Conservation (phyloP, 2,113 vertebrate genomes). For the Diphyllodes magnificus region DNA sequence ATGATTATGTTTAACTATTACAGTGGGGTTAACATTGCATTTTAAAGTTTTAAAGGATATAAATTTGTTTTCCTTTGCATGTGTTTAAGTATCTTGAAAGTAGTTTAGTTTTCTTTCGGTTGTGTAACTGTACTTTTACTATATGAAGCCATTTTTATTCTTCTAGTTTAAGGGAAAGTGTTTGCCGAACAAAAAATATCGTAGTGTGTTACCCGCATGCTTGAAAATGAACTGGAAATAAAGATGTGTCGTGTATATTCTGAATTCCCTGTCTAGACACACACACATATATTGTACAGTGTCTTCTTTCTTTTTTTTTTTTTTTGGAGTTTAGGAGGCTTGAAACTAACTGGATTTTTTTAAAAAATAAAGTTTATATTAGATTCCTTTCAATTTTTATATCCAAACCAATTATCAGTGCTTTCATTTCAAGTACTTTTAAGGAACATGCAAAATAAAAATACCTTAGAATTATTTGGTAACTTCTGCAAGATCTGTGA, state of each 20-base stretch:
- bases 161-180: not conserved
- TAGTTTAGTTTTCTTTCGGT: not conserved
- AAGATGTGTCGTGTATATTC: rapidly evolving
- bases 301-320: not conserved
- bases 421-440: not conserved
- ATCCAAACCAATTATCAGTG: not conserved
- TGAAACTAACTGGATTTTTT: not conserved
- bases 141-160: not conserved
- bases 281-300: rapidly evolving
- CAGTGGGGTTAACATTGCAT: not conserved
- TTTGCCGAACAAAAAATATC: rapidly evolving
- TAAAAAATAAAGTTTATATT: not conserved
- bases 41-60: not conserved
- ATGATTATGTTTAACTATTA: not conserved
- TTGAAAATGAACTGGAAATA: not conserved
- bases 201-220: rapidly evolving
- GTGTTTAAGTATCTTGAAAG: not conserved
- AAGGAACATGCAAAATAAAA: not conserved
- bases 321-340: not conserved
- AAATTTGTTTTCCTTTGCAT: not conserved
- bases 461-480: not conserved
- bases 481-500: not conserved
- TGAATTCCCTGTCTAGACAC: not conserved
- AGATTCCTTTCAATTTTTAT: not conserved
- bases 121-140: not conserved